Evolutionary conservation across 2,113 vertebrate genomes (phyloP).

Genomic region (Pelecanus crispus): DNA sequence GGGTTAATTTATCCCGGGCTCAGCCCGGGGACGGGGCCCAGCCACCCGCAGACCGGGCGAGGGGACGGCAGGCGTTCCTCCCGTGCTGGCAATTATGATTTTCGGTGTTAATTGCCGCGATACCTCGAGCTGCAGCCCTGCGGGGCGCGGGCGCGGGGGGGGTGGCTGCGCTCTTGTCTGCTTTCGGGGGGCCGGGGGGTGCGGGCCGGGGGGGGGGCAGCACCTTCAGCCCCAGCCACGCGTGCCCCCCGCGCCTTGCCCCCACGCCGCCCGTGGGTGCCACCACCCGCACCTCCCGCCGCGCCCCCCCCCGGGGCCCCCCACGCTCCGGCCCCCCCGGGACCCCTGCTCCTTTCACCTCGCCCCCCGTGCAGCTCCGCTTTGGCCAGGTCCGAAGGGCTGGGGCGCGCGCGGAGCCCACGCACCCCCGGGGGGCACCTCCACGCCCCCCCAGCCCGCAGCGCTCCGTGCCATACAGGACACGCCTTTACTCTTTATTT

Average conservation of each 20-base stretch:
- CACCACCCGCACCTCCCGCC: background rate
- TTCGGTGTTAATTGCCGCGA: background rate
- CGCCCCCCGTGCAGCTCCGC: background rate
- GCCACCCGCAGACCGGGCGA: background rate
- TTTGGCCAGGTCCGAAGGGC: background rate
- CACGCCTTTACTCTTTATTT: background rate
- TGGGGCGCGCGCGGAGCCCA: background rate
- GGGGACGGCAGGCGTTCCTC: background rate
- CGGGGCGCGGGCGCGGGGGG: no score
- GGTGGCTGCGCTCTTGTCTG: no score
- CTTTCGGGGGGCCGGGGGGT: background rate
- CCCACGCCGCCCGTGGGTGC: background rate
- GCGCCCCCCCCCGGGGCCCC: no score
- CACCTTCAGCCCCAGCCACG: no score
- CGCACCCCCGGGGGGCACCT: background rate
- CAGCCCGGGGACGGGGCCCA: background rate
- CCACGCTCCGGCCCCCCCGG: no score
- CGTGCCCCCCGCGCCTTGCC: rapidly evolving
- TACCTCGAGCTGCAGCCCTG: background rate
- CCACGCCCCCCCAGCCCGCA: background rate
- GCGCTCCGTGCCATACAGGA: rapidly evolving
- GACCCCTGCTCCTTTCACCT: background rate
- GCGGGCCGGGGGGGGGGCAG: no score
- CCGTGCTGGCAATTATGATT: background rate
- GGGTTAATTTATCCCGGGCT: background rate